Conservation (phyloP, 30 jellyfish, hydroid and myxozoan genomes). For the Catostylus mosaicus region DNA sequence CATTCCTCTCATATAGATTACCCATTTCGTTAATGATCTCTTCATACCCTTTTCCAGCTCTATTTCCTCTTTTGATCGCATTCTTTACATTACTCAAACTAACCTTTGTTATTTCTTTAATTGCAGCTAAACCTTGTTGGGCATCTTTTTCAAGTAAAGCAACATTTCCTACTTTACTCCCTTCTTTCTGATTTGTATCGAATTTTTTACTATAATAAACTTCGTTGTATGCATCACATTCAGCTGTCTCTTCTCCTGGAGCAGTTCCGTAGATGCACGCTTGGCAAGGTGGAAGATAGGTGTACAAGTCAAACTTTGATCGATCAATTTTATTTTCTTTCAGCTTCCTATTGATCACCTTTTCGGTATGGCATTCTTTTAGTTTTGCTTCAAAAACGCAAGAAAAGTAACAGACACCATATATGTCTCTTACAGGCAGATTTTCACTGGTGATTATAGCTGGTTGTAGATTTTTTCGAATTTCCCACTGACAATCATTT, state of each 20-base stretch:
- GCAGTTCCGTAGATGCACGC: background rate
- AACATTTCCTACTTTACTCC: background rate
- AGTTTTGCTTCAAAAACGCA: background rate
- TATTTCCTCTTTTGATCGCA: no score
- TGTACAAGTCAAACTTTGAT: background rate
- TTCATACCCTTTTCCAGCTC: no score
- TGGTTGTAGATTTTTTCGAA: background rate
- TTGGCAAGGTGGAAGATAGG: background rate
- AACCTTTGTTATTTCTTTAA: no score
- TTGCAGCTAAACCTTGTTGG: background rate
- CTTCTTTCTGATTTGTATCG: background rate
- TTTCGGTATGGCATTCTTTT: background rate
- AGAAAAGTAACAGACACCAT: constrained; percentile 4
- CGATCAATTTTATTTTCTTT: background rate
- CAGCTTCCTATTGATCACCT: constrained; percentile 1
- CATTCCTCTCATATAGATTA: background rate
- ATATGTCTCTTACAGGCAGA: background rate
- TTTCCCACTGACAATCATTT: constrained; percentile 11
- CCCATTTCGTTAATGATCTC: background rate
- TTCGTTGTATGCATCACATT: background rate
- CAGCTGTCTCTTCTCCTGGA: constrained; percentile 1
- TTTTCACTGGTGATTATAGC: background rate
- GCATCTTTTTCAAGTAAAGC: background rate
- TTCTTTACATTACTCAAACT: no score
- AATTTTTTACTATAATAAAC: background rate